These are phyloP conservation scores for Eulemur rubriventer DNA, from an alignment of 2,797 vertebrate genomes.

Conservation along the genomic window DNA sequence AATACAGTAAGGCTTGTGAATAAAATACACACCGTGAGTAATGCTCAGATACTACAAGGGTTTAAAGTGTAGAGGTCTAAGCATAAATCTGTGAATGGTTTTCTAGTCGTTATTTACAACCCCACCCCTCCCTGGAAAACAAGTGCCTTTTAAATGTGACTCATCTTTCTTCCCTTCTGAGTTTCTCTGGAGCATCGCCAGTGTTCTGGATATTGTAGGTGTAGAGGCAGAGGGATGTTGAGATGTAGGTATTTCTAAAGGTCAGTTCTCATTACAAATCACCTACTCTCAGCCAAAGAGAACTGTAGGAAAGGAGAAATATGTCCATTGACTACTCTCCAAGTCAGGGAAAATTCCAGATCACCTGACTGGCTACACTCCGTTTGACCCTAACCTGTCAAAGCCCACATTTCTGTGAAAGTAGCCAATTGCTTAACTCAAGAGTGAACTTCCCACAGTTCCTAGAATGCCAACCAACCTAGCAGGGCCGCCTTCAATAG, in stretches of 20 bases:
- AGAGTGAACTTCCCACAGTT: constrained; percentile 76
- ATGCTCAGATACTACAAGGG: background rate
- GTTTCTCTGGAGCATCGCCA: background rate
- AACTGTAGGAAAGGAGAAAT: constrained; percentile 22
- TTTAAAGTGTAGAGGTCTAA: constrained; percentile 47
- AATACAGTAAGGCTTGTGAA: background rate
- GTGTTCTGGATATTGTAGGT: constrained; percentile 40
- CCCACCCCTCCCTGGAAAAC: background rate
- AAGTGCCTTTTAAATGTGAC: background rate
- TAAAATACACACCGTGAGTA: background rate
- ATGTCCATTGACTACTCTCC: background rate
- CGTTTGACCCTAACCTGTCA: constrained; percentile 60
- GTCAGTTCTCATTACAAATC: constrained; percentile 56
- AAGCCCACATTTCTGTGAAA: constrained; percentile 57
- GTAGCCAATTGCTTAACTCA: constrained; percentile 70
- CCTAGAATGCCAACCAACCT: constrained; percentile 75
- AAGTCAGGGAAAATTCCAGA: constrained; percentile 54
- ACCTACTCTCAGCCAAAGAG: background rate
- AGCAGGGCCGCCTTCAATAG: constrained; percentile 52
- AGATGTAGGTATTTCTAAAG: constrained; percentile 54
- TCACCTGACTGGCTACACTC: constrained; percentile 69
- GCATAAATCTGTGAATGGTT: constrained; percentile 14
- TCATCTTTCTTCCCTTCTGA: background rate
- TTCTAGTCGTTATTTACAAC: constrained; percentile 48
- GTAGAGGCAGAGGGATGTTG: constrained; percentile 41